Evolutionary conservation across 2,113 vertebrate genomes (phyloP).

Genomic region (Syrrhaptes paradoxus): DNA sequence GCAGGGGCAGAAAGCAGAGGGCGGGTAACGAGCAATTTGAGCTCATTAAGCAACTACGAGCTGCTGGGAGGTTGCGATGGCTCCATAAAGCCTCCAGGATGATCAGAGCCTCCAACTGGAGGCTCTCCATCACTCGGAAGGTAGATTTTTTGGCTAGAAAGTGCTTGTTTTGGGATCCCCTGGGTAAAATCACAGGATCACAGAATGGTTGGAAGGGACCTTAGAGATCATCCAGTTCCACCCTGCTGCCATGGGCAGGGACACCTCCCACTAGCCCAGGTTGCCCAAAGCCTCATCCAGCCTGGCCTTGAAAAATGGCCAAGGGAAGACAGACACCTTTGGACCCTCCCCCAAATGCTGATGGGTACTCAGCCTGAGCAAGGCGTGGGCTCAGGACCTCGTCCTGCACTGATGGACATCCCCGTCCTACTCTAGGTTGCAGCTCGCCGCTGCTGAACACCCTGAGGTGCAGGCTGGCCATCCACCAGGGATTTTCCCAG

Average conservation of each 20-base stretch:
- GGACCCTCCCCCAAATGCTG: no score
- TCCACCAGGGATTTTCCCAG: neutral
- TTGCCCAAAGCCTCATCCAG: no score
- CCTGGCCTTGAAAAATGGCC: neutral
- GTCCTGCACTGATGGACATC: rapidly evolving
- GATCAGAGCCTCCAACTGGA: neutral
- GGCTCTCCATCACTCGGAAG: neutral
- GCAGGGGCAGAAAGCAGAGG: neutral
- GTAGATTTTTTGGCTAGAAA: neutral
- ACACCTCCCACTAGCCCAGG: no score
- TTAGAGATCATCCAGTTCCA: no score
- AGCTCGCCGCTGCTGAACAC: neutral
- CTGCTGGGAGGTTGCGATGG: neutral
- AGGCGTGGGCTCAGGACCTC: neutral
- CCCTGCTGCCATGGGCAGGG: no score
- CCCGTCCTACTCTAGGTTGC: neutral
- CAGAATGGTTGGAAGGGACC: no score
- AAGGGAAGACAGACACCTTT: neutral
- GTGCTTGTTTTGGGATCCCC: neutral
- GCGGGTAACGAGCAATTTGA: neutral
- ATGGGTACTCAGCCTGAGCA: neutral
- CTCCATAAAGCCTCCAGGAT: neutral
- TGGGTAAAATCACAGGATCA: neutral
- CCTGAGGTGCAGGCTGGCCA: no score
- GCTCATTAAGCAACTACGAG: neutral